phyloP scores from a whole-genome alignment of 2,888 invertebrate species.

The Rhagophthalmus giganteus region DNA sequence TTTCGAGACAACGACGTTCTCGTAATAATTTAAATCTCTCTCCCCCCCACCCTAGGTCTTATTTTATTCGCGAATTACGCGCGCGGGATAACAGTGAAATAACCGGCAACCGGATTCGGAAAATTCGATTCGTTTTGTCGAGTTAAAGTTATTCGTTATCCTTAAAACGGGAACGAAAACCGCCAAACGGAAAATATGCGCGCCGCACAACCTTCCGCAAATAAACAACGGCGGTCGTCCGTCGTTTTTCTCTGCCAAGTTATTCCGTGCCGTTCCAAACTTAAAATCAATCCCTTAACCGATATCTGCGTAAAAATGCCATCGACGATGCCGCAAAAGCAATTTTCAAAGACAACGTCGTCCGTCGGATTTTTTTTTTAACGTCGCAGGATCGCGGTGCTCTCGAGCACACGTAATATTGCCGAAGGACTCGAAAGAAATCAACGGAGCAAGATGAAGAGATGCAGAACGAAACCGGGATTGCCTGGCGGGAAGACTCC shows the following conservation, averaged over 20 bases:
- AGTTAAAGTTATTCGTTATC: slow-evolving; percentile 16
- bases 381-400: slow-evolving; percentile 1
- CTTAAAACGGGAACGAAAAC: slow-evolving; percentile 8
- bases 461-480: slow-evolving; percentile 23
- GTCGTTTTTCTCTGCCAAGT: no score
- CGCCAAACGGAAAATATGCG: slow-evolving; percentile 13
- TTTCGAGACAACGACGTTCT: not conserved
- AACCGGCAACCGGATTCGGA: not conserved
- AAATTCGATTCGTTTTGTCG: slow-evolving; percentile 10
- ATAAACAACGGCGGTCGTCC: no score
- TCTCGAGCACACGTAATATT: slow-evolving; percentile 26
- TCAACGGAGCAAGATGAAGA: slow-evolving; percentile 26
- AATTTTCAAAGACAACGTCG: no score
- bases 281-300: no score
- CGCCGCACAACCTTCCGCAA: no score
- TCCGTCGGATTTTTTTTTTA: no score
- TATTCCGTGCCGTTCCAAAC: no score
- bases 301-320: no score
- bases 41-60: no score
- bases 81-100: no score
- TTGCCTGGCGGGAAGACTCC: no score
- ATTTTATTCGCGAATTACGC: not conserved
- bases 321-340: no score
- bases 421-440: slow-evolving; percentile 26
- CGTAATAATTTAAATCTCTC: not conserved